Evolutionary conservation across 2,113 vertebrate species (phyloP).

Genomic region (Grammomys surdaster): DNA sequence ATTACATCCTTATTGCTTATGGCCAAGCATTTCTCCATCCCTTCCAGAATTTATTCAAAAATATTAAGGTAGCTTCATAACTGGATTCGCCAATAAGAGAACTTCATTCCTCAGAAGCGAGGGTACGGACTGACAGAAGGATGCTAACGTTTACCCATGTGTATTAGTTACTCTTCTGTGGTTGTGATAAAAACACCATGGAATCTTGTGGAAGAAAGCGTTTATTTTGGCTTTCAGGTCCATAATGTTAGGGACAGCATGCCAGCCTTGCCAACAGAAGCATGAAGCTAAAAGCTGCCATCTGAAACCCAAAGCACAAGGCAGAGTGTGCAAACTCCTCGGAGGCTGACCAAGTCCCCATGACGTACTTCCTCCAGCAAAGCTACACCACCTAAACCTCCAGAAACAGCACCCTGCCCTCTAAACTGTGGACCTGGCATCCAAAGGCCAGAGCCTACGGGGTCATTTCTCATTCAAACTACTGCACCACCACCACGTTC

Average conservation of each 20-base stretch:
- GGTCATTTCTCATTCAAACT: background rate
- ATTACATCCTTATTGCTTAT: background rate
- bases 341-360: background rate
- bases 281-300: background rate
- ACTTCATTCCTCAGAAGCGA: background rate
- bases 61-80: background rate
- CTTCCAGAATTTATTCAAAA: conserved; percentile 8
- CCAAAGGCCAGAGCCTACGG: background rate
- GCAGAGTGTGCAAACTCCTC: background rate
- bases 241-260: background rate
- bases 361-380: background rate
- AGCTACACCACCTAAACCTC: background rate
- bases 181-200: background rate
- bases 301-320: background rate
- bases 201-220: background rate
- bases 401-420: no score
- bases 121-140: background rate
- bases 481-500: background rate
- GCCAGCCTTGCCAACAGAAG: background rate
- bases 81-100: background rate
- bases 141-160: background rate
- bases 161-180: background rate
- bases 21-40: background rate
- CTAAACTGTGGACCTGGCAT: background rate
- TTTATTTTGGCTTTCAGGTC: background rate